Percentiles rank a stretch among this genome's conserved stretches.
phyloP scores from a whole-genome alignment of 2,113 vertebrate species.

The Stictonetta naevosa region DNA sequence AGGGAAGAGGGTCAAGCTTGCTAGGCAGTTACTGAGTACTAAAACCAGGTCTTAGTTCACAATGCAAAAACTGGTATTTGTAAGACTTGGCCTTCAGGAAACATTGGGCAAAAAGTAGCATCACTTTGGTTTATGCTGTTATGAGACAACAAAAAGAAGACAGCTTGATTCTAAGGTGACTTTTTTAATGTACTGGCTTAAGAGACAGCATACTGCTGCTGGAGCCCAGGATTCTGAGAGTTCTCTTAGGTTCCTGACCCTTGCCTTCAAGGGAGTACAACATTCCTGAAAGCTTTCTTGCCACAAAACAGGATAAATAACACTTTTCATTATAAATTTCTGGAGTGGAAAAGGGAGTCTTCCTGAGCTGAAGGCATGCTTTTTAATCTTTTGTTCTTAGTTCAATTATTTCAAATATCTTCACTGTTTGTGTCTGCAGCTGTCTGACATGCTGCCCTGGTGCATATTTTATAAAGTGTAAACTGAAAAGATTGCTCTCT shows the following conservation, averaged over 20 bases:
- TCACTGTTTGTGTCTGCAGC: conserved; percentile 52
- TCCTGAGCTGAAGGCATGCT: conserved; percentile 37
- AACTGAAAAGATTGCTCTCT: conserved; percentile 56
- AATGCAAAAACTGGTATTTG: neutral
- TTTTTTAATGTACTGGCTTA: neutral
- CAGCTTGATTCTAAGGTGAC: neutral
- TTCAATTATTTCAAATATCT: conserved; percentile 60
- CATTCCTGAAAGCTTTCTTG: conserved; percentile 39
- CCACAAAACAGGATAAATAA: conserved; percentile 35
- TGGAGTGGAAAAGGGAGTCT: conserved; percentile 41
- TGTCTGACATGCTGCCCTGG: conserved; percentile 14
- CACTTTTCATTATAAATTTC: conserved; percentile 34
- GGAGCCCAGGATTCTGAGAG: neutral
- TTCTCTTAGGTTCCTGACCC: neutral
- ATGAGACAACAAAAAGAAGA: neutral
- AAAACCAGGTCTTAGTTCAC: neutral
- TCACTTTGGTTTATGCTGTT: neutral
- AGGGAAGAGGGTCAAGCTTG: neutral
- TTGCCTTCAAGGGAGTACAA: neutral
- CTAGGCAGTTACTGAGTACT: neutral
- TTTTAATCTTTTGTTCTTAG: conserved; percentile 62
- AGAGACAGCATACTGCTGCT: neutral
- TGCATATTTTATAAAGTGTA: conserved; percentile 63
- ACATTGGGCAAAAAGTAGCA: neutral
- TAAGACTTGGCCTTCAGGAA: neutral